phyloP scores from a whole-genome alignment of 2,113 vertebrate genomes.

The Sinocyclocheilus maitianheensis region DNA sequence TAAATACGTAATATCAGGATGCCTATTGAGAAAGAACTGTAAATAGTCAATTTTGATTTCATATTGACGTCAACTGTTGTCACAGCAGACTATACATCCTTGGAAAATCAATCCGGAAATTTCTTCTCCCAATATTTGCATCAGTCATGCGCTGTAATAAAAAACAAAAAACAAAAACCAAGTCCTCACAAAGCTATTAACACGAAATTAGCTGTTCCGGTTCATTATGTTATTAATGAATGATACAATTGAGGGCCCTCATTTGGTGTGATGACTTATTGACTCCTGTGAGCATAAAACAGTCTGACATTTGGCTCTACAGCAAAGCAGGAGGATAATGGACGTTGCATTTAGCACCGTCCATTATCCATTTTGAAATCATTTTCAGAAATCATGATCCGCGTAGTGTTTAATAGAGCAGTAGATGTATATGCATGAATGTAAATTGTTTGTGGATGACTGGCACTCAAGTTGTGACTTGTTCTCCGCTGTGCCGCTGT shows the following conservation, averaged over 20 bases:
- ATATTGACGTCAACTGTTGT: background rate
- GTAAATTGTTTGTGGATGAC: constrained; percentile 20
- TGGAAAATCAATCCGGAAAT: background rate
- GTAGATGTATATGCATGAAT: constrained; percentile 13
- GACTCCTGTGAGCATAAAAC: constrained; percentile 31
- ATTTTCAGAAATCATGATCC: constrained; percentile 17
- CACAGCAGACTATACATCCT: background rate
- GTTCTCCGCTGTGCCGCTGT: background rate
- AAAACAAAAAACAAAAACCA: background rate
- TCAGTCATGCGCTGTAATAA: constrained; percentile 27
- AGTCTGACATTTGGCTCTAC: constrained; percentile 3
- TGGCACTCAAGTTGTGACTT: background rate
- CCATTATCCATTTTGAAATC: constrained; percentile 5
- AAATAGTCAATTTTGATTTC: background rate
- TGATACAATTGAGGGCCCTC: constrained; percentile 2
- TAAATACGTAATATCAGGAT: background rate
- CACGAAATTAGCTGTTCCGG: constrained; percentile 16
- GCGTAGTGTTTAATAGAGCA: background rate
- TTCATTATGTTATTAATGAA: constrained; percentile 45
- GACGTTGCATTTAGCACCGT: background rate
- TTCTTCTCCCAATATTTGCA: background rate
- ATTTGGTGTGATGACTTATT: constrained; percentile 20
- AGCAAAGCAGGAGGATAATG: background rate
- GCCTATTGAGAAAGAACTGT: background rate
- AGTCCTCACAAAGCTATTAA: constrained; percentile 35